These are phyloP conservation scores for Metridium senile DNA, from an alignment of 92 coral and sea anemone species.

Conservation along the genomic window DNA sequence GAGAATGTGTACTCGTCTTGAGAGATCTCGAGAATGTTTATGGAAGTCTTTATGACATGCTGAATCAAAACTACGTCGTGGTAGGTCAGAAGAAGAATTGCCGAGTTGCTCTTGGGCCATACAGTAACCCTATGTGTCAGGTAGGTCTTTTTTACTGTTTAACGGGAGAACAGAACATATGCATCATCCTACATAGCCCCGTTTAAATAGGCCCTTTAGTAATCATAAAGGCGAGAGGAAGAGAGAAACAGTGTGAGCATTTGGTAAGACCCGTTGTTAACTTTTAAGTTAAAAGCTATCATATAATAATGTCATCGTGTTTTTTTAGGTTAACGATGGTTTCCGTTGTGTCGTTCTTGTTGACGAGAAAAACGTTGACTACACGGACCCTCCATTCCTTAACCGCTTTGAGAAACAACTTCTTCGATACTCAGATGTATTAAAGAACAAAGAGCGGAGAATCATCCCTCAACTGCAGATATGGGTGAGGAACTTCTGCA, in stretches of 20 bases:
- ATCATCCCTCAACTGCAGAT: conserved; percentile 11
- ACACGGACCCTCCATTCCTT: conserved; percentile 64
- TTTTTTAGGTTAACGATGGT: conserved; percentile 31
- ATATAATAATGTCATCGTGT: too few species aligned
- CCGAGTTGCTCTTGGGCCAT: conserved; percentile 60
- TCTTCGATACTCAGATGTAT: conserved; percentile 57
- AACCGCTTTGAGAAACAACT: conserved; percentile 66
- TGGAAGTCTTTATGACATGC: conserved; percentile 63
- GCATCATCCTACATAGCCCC: too few species aligned
- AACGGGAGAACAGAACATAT: too few species aligned
- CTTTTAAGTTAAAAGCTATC: too few species aligned
- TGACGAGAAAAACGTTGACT: conserved; percentile 51
- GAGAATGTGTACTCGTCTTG: conserved; percentile 52
- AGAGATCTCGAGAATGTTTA: conserved; percentile 58
- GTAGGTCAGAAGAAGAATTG: conserved; percentile 54
- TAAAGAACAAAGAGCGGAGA: conserved; percentile 15
- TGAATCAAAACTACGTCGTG: conserved; percentile 58
- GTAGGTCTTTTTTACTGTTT: conserved; percentile 5
- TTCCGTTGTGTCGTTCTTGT: conserved; percentile 64
- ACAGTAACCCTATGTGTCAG: conserved; percentile 64
- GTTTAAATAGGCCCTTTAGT: too few species aligned
- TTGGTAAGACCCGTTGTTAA: too few species aligned
- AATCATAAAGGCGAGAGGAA: too few species aligned
- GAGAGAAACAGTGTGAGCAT: too few species aligned
- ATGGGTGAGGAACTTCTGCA: conserved; percentile 39